Percentiles rank a stretch among this genome's conserved stretches.
These are phyloP conservation scores for Mesocentrotus franciscanus DNA, from an alignment of 53 echinoderm and acorn worm species.

Conservation along the genomic window DNA sequence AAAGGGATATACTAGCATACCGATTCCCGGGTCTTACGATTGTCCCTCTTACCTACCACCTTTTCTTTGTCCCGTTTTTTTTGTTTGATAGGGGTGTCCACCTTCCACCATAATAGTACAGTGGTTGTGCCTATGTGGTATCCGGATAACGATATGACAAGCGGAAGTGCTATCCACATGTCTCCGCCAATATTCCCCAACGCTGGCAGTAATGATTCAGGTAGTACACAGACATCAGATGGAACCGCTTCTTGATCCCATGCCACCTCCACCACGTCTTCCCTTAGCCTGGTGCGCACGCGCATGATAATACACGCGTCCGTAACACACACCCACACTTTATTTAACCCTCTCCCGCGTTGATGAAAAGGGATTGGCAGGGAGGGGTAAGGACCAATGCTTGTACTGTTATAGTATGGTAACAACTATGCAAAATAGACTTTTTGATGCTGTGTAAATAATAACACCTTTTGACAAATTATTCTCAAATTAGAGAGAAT, in stretches of 20 bases:
- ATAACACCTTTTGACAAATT: no score
- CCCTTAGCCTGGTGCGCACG: neutral
- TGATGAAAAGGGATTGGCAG: neutral
- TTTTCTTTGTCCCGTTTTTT: neutral
- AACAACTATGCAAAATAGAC: neutral
- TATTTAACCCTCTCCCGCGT: neutral
- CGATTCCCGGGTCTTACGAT: neutral
- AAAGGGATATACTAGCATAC: neutral
- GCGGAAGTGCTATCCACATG: slow-evolving; percentile 33
- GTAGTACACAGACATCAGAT: slow-evolving; percentile 33
- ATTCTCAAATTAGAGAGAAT: no score
- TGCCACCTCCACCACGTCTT: neutral
- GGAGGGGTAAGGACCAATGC: neutral
- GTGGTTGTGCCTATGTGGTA: slow-evolving; percentile 78
- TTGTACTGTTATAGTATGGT: neutral
- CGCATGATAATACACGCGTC: neutral
- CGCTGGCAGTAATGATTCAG: slow-evolving; percentile 37
- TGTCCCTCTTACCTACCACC: neutral
- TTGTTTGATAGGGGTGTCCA: slow-evolving; percentile 51
- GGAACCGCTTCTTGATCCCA: neutral
- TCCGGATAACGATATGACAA: slow-evolving; percentile 73
- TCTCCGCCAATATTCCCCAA: slow-evolving; percentile 55
- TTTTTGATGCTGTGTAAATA: no score
- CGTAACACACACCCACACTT: neutral
- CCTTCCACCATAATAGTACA: slow-evolving; percentile 54